phyloP scores from a whole-genome alignment of 2,888 invertebrate genomes.

The Thyatira batis region DNA sequence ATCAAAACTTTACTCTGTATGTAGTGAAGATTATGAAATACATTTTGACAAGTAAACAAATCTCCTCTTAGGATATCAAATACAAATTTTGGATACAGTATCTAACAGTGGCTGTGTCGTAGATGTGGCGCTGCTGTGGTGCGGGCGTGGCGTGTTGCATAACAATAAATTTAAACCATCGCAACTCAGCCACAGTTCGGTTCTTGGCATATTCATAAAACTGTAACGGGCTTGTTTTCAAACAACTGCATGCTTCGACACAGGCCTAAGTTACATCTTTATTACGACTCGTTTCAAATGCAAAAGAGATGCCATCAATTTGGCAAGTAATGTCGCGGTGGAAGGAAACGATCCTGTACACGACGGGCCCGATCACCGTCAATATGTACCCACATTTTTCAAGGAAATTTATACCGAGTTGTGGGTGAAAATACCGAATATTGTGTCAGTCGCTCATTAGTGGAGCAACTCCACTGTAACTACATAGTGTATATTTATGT shows the following conservation, averaged over 20 bases:
- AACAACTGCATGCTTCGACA: background rate
- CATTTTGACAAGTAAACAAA: background rate
- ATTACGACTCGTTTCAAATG: background rate
- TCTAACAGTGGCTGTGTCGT: slow-evolving; percentile 6
- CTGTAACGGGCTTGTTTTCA: slow-evolving; percentile 1
- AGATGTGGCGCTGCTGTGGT: background rate
- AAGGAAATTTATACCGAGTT: too few relatives aligned
- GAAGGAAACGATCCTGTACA: background rate
- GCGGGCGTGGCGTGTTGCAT: slow-evolving; percentile 9
- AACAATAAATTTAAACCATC: slow-evolving; percentile 13
- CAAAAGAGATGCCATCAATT: background rate
- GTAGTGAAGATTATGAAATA: too few relatives aligned
- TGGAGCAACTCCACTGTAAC: too few relatives aligned
- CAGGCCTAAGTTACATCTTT: background rate
- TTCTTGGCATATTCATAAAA: slow-evolving; percentile 7
- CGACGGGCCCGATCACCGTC: background rate
- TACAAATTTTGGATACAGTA: slow-evolving; percentile 2
- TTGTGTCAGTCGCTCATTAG: too few relatives aligned
- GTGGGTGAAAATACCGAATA: too few relatives aligned
- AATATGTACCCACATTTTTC: background rate
- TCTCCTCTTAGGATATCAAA: background rate
- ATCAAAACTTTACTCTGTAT: too few relatives aligned
- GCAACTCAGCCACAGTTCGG: background rate
- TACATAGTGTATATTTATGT: too few relatives aligned
- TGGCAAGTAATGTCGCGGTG: background rate